Percentiles rank a stretch among this genome's conserved stretches.
Conservation (phyloP, 2,113 vertebrate species). For the Oxyura jamaicensis region DNA sequence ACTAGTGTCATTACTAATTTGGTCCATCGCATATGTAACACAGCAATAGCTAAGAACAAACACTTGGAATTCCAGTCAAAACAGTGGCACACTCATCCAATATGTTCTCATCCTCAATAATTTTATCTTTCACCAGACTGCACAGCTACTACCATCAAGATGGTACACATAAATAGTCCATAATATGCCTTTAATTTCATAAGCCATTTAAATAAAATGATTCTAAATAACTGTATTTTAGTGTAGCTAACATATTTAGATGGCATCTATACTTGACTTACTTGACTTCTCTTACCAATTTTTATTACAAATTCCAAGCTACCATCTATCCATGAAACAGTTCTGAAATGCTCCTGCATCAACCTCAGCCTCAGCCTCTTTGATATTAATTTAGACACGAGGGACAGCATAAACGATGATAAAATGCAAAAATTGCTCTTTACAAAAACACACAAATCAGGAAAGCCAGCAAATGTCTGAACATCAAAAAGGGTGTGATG, state of each 20-base stretch:
- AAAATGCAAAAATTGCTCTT: not conserved
- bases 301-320: not conserved
- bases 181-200: not conserved
- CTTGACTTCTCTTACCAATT: not conserved
- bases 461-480: not conserved
- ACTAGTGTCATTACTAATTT: not conserved
- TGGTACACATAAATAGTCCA: not conserved
- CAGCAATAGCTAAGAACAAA: not conserved
- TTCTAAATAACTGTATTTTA: not conserved
- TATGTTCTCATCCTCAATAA: not conserved
- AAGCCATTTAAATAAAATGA: not conserved
- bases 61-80: not conserved
- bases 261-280: not conserved
- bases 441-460: not conserved
- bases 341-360: not conserved
- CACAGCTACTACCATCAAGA: not conserved
- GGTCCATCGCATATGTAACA: not conserved
- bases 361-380: not conserved
- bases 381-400: not conserved
- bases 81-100: not conserved
- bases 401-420: not conserved
- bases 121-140: not conserved
- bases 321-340: not conserved
- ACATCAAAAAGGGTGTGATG: not conserved
- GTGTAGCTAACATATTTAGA: not conserved